These are phyloP conservation scores for Orchesella flavescens DNA, from an alignment of 2,888 invertebrate genomes.

Conservation along the genomic window DNA sequence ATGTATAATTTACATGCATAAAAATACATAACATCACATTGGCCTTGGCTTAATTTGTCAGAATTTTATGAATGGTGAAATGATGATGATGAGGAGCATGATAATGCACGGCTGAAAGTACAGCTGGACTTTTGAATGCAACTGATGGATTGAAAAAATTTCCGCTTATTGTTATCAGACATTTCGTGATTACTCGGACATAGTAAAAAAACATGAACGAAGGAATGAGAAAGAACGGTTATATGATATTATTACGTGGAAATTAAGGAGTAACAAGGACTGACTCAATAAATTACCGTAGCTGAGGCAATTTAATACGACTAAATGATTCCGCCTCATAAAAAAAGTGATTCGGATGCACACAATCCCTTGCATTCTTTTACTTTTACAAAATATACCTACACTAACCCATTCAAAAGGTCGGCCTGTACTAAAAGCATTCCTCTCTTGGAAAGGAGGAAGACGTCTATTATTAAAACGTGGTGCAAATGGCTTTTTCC, in stretches of 20 bases:
- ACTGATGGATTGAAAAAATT: constrained; percentile 12
- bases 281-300: constrained; percentile 3
- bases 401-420: neutral
- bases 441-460: neutral
- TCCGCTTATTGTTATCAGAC: neutral
- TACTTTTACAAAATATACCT: neutral
- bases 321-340: constrained; percentile 6
- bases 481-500: neutral
- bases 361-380: neutral
- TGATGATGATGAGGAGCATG: neutral
- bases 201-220: neutral
- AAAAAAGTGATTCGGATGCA: neutral
- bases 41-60: constrained; percentile 9
- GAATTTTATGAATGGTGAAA: neutral
- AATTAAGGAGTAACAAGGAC: neutral
- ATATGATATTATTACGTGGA: constrained; percentile 22
- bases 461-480: neutral
- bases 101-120: neutral
- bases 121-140: neutral
- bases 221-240: constrained; percentile 13
- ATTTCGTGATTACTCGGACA: constrained; percentile 8
- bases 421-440: neutral
- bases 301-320: constrained; percentile 6
- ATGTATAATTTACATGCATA: neutral
- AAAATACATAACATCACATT: neutral